These are phyloP conservation scores for Heterotis niloticus DNA, from an alignment of 2,113 vertebrate genomes.

Conservation along the genomic window DNA sequence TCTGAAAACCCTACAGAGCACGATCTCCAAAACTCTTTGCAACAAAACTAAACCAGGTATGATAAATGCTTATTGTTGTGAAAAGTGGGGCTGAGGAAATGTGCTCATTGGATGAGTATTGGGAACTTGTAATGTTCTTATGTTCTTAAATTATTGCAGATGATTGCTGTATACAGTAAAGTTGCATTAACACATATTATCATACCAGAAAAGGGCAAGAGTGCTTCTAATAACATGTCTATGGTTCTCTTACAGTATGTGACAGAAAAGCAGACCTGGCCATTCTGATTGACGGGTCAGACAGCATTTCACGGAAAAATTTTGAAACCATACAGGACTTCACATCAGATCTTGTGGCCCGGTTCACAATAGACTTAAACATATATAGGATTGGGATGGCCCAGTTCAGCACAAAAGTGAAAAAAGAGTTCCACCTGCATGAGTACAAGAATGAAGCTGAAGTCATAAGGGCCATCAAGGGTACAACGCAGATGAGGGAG, in stretches of 20 bases:
- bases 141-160: neutral
- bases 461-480: slow-evolving; percentile 47
- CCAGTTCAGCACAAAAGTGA: slow-evolving; percentile 59
- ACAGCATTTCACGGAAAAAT: slow-evolving; percentile 44
- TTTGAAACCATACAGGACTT: slow-evolving; percentile 65
- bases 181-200: neutral
- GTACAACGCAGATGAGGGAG: slow-evolving; percentile 36
- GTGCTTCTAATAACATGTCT: neutral
- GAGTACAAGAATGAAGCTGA: slow-evolving; percentile 30
- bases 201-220: neutral
- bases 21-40: slow-evolving; percentile 62
- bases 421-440: slow-evolving; percentile 63
- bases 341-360: slow-evolving; percentile 49
- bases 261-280: slow-evolving; percentile 63
- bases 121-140: neutral
- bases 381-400: slow-evolving; percentile 60
- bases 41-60: slow-evolving; percentile 65
- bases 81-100: neutral
- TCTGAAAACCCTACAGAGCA: slow-evolving; percentile 58
- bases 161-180: neutral
- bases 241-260: slow-evolving; percentile 56
- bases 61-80: neutral
- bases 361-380: slow-evolving; percentile 54
- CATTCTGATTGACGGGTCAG: slow-evolving; percentile 68
- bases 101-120: neutral